A percentile compares a stretch with the other conserved stretches of the same genome.
Evolutionary conservation across 2,797 vertebrate species (phyloP).

Genomic region (Galago senegalensis): DNA sequence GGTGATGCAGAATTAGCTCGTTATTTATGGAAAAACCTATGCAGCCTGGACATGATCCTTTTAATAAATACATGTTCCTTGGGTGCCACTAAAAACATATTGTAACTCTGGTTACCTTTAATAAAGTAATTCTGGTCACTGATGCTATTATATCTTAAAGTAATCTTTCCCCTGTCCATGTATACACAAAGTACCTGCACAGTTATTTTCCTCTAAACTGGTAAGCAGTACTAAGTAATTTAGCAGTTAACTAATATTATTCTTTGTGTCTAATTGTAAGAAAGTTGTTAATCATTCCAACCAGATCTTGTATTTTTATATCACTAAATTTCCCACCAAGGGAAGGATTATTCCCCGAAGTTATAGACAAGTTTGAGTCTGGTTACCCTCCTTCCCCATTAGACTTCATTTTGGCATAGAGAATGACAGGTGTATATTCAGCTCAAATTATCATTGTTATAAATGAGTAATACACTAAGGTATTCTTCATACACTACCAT

Average conservation of each 20-base stretch:
- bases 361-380: background rate
- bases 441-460: background rate
- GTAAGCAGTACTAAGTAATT: background rate
- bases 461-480: background rate
- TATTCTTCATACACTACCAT: background rate
- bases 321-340: background rate
- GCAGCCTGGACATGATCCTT: background rate
- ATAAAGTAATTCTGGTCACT: background rate
- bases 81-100: background rate
- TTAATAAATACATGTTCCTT: background rate
- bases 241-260: background rate
- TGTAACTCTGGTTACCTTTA: background rate
- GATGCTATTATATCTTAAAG: background rate
- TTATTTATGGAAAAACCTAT: background rate
- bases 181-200: background rate
- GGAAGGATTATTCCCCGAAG: background rate
- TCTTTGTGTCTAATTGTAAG: background rate
- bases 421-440: background rate
- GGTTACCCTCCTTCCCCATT: background rate
- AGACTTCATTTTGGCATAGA: background rate
- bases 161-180: background rate
- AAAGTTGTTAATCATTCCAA: background rate
- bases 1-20: background rate
- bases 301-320: background rate
- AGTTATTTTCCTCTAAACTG: conserved; percentile 1